Percentiles rank a stretch among this genome's conserved stretches.
Conservation (phyloP, 1,140 invertebrate species). For the Musca vetustissima region DNA sequence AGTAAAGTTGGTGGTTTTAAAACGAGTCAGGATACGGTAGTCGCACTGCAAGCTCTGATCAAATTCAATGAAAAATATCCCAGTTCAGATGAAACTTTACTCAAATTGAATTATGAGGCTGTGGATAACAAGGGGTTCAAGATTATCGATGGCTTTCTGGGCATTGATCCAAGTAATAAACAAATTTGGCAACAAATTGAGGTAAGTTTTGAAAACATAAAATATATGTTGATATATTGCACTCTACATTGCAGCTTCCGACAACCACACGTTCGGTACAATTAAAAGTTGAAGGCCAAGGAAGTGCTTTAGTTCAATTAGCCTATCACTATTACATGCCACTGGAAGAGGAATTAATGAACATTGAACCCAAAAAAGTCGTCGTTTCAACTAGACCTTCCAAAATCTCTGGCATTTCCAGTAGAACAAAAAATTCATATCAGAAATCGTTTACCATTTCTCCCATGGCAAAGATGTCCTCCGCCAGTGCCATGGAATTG, state of each 20-base stretch:
- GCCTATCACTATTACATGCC: constrained; percentile 47
- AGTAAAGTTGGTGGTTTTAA: constrained; percentile 76
- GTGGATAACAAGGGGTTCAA: neutral
- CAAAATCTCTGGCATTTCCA: no score
- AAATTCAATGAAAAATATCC: constrained; percentile 47
- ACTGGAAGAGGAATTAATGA: neutral
- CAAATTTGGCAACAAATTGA: neutral
- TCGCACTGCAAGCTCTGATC: constrained; percentile 65
- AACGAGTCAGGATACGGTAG: constrained; percentile 68
- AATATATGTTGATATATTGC: no score
- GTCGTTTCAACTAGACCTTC: constrained; percentile 55
- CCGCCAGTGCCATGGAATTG: no score
- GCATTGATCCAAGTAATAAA: neutral
- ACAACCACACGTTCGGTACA: constrained; percentile 54
- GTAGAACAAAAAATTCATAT: no score
- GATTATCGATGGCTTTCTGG: neutral
- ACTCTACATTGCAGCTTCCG: constrained; percentile 23
- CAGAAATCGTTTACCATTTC: no score
- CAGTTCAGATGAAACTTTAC: neutral
- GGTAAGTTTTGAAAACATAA: neutral
- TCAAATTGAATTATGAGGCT: neutral
- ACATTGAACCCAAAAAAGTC: neutral
- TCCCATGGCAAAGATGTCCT: no score
- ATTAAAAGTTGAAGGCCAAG: constrained; percentile 68
- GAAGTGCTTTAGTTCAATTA: constrained; percentile 77